These are phyloP conservation scores for Venustaconcha ellipsiformis DNA, from an alignment of 1,140 invertebrate species.

Conservation along the genomic window DNA sequence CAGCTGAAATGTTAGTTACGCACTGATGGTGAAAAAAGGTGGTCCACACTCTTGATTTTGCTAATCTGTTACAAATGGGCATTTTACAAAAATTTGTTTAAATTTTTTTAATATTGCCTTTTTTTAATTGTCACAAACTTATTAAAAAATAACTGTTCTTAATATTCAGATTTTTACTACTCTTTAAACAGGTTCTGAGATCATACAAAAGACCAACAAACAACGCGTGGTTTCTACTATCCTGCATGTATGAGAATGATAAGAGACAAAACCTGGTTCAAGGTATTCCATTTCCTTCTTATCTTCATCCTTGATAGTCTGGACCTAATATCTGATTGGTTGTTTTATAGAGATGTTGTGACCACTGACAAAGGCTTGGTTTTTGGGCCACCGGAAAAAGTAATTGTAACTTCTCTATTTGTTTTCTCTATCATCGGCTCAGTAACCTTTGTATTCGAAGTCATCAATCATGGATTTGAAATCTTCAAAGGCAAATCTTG, in stretches of 20 bases:
- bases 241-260: background rate
- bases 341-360: background rate
- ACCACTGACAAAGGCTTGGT: background rate
- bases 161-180: too few species aligned
- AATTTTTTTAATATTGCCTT: too few species aligned
- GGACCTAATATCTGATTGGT: constrained; percentile 4
- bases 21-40: too few species aligned
- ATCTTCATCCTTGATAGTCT: background rate
- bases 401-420: background rate
- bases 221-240: too few species aligned
- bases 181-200: too few species aligned
- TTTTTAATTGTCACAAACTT: too few species aligned
- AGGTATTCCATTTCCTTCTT: background rate
- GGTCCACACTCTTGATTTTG: too few species aligned
- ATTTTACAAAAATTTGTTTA: too few species aligned
- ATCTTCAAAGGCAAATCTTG: background rate
- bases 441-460: background rate
- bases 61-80: too few species aligned
- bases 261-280: background rate
- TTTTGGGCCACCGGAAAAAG: background rate
- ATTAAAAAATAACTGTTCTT: too few species aligned
- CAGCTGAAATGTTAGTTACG: too few species aligned
- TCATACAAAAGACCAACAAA: too few species aligned
- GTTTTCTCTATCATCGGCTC: background rate
- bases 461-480: background rate